Conservation (phyloP, 2,888 invertebrate species). For the Drosophila rellima region DNA sequence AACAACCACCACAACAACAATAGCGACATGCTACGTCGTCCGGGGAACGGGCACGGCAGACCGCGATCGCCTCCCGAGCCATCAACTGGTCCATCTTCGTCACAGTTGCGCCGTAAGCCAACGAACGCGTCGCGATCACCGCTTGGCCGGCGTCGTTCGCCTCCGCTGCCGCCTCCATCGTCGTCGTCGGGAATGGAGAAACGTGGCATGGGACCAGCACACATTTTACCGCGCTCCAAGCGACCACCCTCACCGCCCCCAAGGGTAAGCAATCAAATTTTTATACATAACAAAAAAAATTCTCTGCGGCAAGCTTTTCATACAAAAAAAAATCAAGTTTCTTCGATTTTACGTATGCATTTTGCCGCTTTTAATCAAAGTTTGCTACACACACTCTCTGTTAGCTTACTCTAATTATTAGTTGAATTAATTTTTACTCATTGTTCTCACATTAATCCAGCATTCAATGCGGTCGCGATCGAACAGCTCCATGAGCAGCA, state of each 20-base stretch:
- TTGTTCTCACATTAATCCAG: constrained; percentile 36
- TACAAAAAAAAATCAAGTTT: too few relatives aligned
- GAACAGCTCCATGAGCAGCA: constrained; percentile 92
- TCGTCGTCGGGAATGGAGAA: constrained; percentile 71
- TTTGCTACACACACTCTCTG: too few relatives aligned
- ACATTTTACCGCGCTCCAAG: constrained; percentile 85
- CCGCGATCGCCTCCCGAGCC: constrained; percentile 85
- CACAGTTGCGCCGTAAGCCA: constrained; percentile 79
- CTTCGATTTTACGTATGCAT: too few relatives aligned
- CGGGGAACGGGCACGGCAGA: constrained; percentile 72
- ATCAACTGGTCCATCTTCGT: constrained; percentile 50
- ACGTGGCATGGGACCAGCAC: constrained; percentile 69
- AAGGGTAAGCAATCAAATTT: constrained; percentile 74
- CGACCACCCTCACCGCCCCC: constrained; percentile 86
- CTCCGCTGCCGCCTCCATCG: constrained; percentile 82
- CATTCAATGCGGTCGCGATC: constrained; percentile 88
- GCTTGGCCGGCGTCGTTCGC: constrained; percentile 73
- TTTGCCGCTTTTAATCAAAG: too few relatives aligned
- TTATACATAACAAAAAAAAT: background rate
- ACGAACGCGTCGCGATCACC: constrained; percentile 83
- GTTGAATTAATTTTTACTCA: background rate
- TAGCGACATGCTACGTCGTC: constrained; percentile 78
- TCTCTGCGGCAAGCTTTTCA: too few relatives aligned
- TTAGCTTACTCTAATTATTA: too few relatives aligned
- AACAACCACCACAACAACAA: constrained; percentile 51